Conservation (phyloP, 2,113 vertebrate species). For the Telmatochromis sp. region DNA sequence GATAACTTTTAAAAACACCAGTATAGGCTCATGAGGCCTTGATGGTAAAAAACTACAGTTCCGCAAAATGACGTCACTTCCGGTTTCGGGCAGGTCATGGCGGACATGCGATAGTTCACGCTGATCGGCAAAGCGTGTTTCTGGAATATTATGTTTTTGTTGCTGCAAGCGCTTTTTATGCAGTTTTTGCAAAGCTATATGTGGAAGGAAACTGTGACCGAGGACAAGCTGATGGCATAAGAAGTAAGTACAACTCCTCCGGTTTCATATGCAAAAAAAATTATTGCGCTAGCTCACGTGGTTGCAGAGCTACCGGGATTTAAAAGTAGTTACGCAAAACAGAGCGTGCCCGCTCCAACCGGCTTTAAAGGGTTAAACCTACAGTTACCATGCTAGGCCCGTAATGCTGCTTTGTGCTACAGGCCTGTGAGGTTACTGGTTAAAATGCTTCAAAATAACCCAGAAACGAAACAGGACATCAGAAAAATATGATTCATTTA, state of each 20-base stretch:
- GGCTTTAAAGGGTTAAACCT: background rate
- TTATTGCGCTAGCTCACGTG: too few species aligned
- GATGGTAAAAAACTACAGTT: too few species aligned
- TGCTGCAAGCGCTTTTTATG: too few species aligned
- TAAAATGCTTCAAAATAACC: background rate
- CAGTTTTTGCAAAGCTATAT: rapidly evolving
- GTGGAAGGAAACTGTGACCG: too few species aligned
- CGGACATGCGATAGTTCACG: rapidly evolving
- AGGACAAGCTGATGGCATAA: too few species aligned
- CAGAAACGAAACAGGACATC: background rate
- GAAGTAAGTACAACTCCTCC: rapidly evolving
- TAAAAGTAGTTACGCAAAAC: too few species aligned
- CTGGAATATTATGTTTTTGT: too few species aligned
- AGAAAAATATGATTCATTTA: background rate
- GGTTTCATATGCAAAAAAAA: too few species aligned
- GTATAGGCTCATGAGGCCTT: rapidly evolving
- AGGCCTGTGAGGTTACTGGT: background rate
- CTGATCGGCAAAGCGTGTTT: rapidly evolving
- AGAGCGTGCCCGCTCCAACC: rapidly evolving
- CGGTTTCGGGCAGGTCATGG: too few species aligned
- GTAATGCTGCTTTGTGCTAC: background rate
- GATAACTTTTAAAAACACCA: too few species aligned
- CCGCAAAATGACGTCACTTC: too few species aligned
- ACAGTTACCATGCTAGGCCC: background rate
- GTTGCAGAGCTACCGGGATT: too few species aligned